Evolutionary conservation across 2,888 invertebrate genomes (phyloP).

Genomic region (Petrolisthes cinctipes): DNA sequence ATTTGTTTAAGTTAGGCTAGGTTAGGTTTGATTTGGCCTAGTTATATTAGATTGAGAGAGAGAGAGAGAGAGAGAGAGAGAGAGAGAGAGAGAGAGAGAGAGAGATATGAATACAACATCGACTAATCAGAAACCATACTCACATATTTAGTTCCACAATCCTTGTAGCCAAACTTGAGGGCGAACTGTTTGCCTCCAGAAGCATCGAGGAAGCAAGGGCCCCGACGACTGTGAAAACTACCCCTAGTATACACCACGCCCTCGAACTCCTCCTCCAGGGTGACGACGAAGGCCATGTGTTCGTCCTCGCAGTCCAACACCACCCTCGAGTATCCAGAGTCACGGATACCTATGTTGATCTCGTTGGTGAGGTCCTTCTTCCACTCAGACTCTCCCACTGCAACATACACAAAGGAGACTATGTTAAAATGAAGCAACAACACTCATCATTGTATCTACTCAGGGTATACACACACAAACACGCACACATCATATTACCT

Average conservation of each 20-base stretch:
- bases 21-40: too few relatives aligned
- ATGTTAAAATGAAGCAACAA: background rate
- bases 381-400: conserved; percentile 7
- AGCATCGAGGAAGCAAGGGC: conserved; percentile 75
- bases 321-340: conserved; percentile 46
- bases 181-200: conserved; percentile 71
- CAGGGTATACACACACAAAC: too few relatives aligned
- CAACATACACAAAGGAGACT: background rate
- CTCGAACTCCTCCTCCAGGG: conserved; percentile 72
- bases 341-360: conserved; percentile 46
- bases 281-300: conserved; percentile 62
- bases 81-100: too few relatives aligned
- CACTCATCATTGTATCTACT: background rate
- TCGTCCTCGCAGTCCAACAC: conserved; percentile 62
- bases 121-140: conserved; percentile 2
- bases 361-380: conserved; percentile 46
- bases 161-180: conserved; percentile 74
- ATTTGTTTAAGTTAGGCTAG: too few relatives aligned
- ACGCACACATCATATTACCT: too few relatives aligned
- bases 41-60: too few relatives aligned
- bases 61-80: too few relatives aligned
- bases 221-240: conserved; percentile 74
- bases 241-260: conserved; percentile 78
- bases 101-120: too few relatives aligned
- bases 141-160: conserved; percentile 74